Percentiles rank a stretch among this genome's conserved stretches.
These are phyloP conservation scores for Poecilia wingei DNA, from an alignment of 2,797 vertebrate species.

Conservation along the genomic window DNA sequence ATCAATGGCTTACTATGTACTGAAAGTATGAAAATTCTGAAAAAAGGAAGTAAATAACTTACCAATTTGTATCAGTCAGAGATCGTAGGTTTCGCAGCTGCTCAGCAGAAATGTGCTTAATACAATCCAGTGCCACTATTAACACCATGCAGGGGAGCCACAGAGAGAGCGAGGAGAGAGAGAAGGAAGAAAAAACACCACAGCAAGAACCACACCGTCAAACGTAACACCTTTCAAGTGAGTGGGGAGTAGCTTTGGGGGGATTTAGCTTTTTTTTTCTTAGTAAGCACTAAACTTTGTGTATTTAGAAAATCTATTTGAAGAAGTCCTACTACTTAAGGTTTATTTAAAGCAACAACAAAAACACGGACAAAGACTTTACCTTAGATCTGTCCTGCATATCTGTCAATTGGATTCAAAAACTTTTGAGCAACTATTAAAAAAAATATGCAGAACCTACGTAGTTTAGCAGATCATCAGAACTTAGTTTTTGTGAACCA, in stretches of 20 bases:
- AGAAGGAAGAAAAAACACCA: not conserved
- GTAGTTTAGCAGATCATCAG: not conserved
- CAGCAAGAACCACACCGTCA: not conserved
- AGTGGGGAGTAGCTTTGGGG: not conserved
- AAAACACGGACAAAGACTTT: not conserved
- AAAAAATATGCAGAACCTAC: too few species aligned
- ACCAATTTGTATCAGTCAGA: not conserved
- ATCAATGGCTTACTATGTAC: not conserved
- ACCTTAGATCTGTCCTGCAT: not conserved
- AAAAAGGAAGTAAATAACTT: not conserved
- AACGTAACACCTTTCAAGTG: not conserved
- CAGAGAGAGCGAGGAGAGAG: not conserved
- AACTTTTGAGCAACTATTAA: not conserved
- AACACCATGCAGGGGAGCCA: not conserved
- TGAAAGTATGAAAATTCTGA: not conserved
- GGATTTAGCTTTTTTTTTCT: not conserved
- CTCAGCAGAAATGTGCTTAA: not conserved
- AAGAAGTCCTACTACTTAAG: too few species aligned
- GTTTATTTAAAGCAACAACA: not conserved
- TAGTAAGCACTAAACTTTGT: not conserved
- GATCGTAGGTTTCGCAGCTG: too few species aligned
- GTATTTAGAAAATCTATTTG: not conserved
- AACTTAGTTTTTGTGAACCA: not conserved
- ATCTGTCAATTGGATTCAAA: not conserved
- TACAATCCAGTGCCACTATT: not conserved